Base-by-base conservation (phyloP, 2,113 vertebrate genomes). In the Leiothrix lutea region DNA sequence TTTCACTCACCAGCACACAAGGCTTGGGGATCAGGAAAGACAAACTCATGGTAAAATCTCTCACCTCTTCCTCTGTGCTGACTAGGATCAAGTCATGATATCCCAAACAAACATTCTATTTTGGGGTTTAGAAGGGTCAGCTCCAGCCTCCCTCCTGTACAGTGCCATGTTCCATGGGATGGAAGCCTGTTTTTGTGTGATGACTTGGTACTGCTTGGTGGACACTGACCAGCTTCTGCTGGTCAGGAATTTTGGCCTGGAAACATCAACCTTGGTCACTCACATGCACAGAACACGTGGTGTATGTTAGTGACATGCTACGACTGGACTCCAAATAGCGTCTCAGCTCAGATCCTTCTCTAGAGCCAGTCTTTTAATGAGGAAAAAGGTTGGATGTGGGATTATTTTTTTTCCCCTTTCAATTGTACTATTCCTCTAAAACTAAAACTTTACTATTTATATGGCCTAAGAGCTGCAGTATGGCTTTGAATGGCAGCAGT, bases 131-230 rank as follows among this genome's bases (percentile, higher is more conserved):
- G 54, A n/a, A 57, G 54, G 20, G 22, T n/a, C 56, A 57, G 13
- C 13, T 57, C 56, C 56, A 23, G 14, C 33, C 33, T 23, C 22
- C 25, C 17, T 44, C 40, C 20, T 25, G 0, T 45, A 2, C 16
- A 17, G 0, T 3, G 3, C n/a, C n/a, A n/a, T n/a, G n/a, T n/a
- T n/a, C n/a, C 2, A 6, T 19, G 2, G 2, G 35, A 5, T 36
- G 23, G 23, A 50, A 70, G 18, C 10, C 22, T 80, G 14, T 15
- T 61, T 61, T 8, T 45, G 22, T 48, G 20, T 45, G n/a, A 4
- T 54, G 51, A 1, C 3, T 14, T 50, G 31, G 12, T 36, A 1
- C 19, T 44, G 51, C 25, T 40, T 28, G 53, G 48, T 25, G 58
- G 31, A 3, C 1, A 2, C 12, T 1, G 6, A 18, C 5, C 9